Evolutionary conservation across 1,140 invertebrate genomes (phyloP).

Genomic region (Drosophila bipectinata): DNA sequence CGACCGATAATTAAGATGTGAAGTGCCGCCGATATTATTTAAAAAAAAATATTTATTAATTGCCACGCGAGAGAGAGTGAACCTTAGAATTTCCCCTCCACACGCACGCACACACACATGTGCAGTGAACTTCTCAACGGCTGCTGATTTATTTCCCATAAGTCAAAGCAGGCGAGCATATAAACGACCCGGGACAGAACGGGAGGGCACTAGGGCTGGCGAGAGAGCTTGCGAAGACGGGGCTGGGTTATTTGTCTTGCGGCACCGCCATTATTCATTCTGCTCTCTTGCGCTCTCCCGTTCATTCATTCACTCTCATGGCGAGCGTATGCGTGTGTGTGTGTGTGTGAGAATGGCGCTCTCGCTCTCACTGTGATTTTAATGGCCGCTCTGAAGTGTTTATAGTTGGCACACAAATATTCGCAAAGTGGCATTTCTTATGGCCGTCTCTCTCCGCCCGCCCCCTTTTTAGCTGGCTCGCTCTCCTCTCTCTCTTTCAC

Average conservation of each 20-base stretch:
- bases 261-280: conserved; percentile 83
- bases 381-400: conserved; percentile 84
- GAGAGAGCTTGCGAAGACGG: conserved; percentile 55
- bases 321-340: conserved; percentile 14
- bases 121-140: conserved; percentile 36
- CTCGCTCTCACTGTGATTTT: conserved; percentile 76
- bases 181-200: conserved; percentile 49
- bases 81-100: conserved; percentile 39
- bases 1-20: conserved; percentile 27
- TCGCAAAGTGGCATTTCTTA: conserved; percentile 81
- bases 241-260: conserved; percentile 83
- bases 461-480: conserved; percentile 66
- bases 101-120: conserved; percentile 20
- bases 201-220: conserved; percentile 34
- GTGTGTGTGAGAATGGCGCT: conserved; percentile 37
- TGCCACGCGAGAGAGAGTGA: conserved; percentile 18
- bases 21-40: conserved; percentile 26
- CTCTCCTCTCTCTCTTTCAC: conserved; percentile 11
- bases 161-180: conserved; percentile 78
- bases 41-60: conserved; percentile 48
- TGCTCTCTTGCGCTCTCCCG: conserved; percentile 40
- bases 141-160: conserved; percentile 78
- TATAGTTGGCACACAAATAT: conserved; percentile 84
- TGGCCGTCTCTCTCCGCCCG: conserved; percentile 59
- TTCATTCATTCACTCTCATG: conserved; percentile 58